A percentile compares a stretch with the other conserved stretches of the same genome.
Conservation (phyloP, 2,113 vertebrate genomes). For the Sturnus vulgaris region DNA sequence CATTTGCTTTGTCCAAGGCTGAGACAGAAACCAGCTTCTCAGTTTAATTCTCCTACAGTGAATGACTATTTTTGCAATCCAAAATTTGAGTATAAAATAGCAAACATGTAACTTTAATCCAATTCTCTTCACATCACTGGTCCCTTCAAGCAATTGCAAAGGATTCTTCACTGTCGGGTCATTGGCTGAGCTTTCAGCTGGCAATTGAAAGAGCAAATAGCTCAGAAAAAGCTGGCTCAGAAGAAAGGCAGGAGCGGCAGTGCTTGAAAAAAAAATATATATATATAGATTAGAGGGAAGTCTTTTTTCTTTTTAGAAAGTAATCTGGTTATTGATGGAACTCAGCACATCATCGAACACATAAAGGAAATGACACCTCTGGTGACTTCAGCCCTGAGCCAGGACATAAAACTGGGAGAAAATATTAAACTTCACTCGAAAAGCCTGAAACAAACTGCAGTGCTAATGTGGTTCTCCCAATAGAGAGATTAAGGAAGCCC, state of each 20-base stretch:
- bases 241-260: constrained; percentile 24
- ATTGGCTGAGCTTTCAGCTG: not conserved
- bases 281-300: not conserved
- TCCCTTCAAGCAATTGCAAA: not conserved
- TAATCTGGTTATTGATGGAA: not conserved
- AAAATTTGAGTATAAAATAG: not conserved
- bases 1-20: not conserved
- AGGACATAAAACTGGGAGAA: not conserved
- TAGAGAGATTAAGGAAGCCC: not conserved
- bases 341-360: not conserved
- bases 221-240: constrained; percentile 3
- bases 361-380: not conserved
- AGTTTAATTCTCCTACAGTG: not conserved
- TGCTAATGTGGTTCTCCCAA: not conserved
- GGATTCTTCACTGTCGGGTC: not conserved
- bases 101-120: not conserved
- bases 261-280: constrained; percentile 18
- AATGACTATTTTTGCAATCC: not conserved
- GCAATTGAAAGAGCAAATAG: not conserved
- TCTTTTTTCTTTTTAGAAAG: constrained; percentile 22
- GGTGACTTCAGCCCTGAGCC: not conserved
- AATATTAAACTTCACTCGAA: not conserved
- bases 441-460: not conserved
- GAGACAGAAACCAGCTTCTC: not conserved
- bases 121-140: not conserved